Percentiles rank a stretch among this genome's conserved stretches.
Conservation (phyloP, 2,113 vertebrate species). For the Scolopax mira region DNA sequence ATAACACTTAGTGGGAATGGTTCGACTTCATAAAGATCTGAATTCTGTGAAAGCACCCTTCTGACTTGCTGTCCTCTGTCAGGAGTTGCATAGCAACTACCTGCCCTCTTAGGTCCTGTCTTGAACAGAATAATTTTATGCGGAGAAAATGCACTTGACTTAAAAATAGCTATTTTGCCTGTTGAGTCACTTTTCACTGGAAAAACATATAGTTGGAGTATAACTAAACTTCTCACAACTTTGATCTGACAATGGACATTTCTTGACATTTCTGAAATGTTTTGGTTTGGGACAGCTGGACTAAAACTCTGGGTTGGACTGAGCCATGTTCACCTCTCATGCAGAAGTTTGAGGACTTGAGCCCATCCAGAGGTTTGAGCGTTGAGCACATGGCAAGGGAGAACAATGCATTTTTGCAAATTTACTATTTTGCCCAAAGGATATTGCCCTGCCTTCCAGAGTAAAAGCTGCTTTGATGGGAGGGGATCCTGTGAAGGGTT, state of each 20-base stretch:
- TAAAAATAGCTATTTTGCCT: constrained; percentile 44
- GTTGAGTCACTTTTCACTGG: constrained; percentile 5
- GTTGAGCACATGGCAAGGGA: not conserved
- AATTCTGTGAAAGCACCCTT: not conserved
- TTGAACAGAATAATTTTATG: not conserved
- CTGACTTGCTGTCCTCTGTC: not conserved
- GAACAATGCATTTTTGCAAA: not conserved
- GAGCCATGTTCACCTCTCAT: not conserved
- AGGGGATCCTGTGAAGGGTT: not conserved
- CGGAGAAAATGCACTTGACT: not conserved
- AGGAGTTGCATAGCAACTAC: constrained; percentile 39
- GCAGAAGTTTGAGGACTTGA: not conserved
- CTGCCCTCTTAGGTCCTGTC: constrained; percentile 23
- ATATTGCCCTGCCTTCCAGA: not conserved
- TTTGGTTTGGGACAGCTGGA: not conserved
- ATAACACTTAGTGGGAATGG: not conserved
- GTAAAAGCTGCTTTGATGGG: not conserved
- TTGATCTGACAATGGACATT: not conserved
- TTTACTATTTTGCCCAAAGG: not conserved
- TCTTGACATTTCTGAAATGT: not conserved
- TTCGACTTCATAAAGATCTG: not conserved
- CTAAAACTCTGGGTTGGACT: not conserved
- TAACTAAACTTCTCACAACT: not conserved
- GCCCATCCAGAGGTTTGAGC: no score
- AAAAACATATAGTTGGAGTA: not conserved